Base-by-base conservation (phyloP, 2,113 vertebrate genomes). In the Channa maculata region DNA sequence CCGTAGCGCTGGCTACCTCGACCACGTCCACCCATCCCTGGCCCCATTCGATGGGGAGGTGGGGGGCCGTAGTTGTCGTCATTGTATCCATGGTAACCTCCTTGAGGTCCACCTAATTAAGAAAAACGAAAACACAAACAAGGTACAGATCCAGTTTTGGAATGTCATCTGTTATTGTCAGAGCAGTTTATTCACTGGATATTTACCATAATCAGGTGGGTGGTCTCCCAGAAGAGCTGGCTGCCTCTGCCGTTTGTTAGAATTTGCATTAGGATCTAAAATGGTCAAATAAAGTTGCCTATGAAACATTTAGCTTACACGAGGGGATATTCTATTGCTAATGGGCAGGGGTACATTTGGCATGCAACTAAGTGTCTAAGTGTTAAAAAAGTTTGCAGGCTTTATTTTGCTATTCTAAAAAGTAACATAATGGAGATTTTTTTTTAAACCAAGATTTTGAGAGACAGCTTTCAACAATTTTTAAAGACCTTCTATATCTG, bases 231-330 rank as follows among this genome's bases (percentile, higher is more conserved):
- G 91, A 44, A 97, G 95, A 46, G 96, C 96, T 43, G 96, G 96
- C 91, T 97, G 96, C 76, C 96, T 94, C 92, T 96, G 95, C 11
- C 96, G 94, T 92, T 97, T 97, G 91, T 96, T 97, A 13, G 95
- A 91, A 52, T 96, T 97, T 50, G 92, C 94, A 62, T 95, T 94
- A 6, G 95, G 94, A 83, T 97, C 96, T 92, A 92, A 73, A 84
- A 86, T 7, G 6, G 68, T 15, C 39, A 80, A 52, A 33, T 38
- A 2, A 83, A 62, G 12, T 60, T 49, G 11, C 44, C 57, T 36
- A 58, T 88, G 36, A 84, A 72, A 72, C 14, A 8, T 11, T 24
- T 52, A 48, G 12, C 39, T 69, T 14, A 73, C 15, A 41, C 5
- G 24, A 46, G 37, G 9, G 53, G 71, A 33, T 44, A 41, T 24